Base-by-base conservation (phyloP, 2,888 invertebrate species). In the Acrobeloides nanus region DNA sequence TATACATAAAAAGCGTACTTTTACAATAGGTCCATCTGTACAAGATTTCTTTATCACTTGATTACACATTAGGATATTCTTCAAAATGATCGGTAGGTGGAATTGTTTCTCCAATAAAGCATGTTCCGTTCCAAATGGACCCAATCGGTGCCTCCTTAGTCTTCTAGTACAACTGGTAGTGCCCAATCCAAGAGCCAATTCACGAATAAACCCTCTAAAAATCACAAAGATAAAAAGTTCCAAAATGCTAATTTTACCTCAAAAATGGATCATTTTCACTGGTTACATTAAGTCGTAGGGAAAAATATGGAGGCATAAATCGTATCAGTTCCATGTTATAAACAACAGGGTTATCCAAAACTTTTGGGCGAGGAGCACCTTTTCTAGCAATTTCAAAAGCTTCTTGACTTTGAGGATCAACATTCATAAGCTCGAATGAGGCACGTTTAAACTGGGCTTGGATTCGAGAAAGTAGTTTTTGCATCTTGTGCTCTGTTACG, bases 91-190 rank as follows among this genome's bases (percentile, higher is more conserved):
- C 47, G 83, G 77, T 31, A 89, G 65, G 38, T 79, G 81, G 86
- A 89, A 90, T 62, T 89, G 84, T 74, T 88, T 86, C 31, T 82
- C 78, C 18, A 93, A 75, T 17, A 95, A 75, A 0, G 89, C 84
- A 63, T 84, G 78, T 0, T 85, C 81, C 3, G 85, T 67, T 3
- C 80, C 80, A 73, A 93, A 93, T 64, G 84, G 82, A 20, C 89
- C 89, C 66, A 85, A 84, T 37, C 87, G 80, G 15, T 87, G 81
- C 69, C 89, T 86, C 53, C 86, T 83, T 6, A 92, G 78, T 8
- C 81, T 82, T 0, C 82, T 82, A 69, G 88, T 87, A 57, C 85
- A 82, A 0, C 93, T 92, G 1, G 82, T 81, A 1, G 84, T 83
- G 63, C 83, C 84, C 31, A 90, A 72, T 68, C 84, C 82, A 1